Conservation (phyloP, 2,888 invertebrate species). For the Crematogaster levior region DNA sequence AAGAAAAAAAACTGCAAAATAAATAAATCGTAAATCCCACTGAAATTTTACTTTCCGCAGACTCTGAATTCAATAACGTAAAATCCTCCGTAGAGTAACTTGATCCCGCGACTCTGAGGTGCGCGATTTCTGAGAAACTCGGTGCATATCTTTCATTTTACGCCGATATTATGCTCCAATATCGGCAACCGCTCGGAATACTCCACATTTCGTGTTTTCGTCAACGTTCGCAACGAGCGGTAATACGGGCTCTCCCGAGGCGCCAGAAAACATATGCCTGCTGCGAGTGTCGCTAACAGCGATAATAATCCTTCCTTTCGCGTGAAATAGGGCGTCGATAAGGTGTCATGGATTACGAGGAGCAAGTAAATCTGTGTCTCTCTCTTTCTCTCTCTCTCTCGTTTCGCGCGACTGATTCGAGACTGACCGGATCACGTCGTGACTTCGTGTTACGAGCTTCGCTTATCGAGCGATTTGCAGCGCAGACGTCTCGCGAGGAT, state of each 20-base stretch:
- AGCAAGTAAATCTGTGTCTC: not conserved
- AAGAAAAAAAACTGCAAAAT: no score
- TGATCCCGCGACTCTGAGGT: not conserved
- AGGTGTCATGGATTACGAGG: conserved; percentile 8
- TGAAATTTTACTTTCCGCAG: not conserved
- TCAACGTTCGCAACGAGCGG: not conserved
- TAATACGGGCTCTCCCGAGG: conserved; percentile 11
- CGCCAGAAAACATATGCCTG: not conserved
- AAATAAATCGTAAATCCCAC: not conserved
- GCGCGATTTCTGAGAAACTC: conserved; percentile 23
- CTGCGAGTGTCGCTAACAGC: conserved; percentile 5
- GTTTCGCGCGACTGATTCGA: not conserved
- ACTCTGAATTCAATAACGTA: not conserved
- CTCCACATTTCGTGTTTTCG: conserved; percentile 6
- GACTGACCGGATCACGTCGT: conserved; percentile 9
- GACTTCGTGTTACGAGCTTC: conserved; percentile 13
- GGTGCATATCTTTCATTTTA: conserved; percentile 2
- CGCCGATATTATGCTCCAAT: conserved; percentile 3
- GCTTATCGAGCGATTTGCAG: conserved; percentile 20
- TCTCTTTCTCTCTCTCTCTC: not conserved
- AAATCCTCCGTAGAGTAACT: not conserved
- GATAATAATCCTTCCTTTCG: conserved; percentile 28
- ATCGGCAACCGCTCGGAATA: not conserved
- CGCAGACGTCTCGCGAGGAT: not conserved
- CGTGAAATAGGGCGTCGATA: conserved; percentile 33